phyloP scores from a whole-genome alignment of 1,140 invertebrate genomes.

The Chironomus tepperi region DNA sequence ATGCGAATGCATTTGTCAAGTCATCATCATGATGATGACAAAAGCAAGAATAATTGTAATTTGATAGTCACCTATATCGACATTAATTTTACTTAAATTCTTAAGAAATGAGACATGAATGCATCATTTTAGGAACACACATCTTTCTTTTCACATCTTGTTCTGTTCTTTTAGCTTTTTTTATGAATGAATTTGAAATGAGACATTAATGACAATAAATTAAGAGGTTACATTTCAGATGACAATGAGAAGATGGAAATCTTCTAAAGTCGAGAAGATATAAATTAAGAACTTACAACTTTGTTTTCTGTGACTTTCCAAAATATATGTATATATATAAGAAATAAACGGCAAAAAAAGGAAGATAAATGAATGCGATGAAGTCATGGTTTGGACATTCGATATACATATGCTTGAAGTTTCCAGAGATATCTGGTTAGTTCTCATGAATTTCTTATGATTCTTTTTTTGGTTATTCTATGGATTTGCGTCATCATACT shows the following conservation, averaged over 20 bases:
- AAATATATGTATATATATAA: too few species aligned
- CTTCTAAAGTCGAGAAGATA: neutral
- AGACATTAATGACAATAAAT: constrained; percentile 9
- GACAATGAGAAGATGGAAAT: neutral
- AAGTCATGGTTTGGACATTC: too few species aligned
- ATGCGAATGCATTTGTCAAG: constrained; percentile 15
- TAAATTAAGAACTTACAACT: neutral
- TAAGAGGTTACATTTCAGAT: neutral
- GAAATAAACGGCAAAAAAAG: too few species aligned
- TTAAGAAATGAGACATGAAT: neutral
- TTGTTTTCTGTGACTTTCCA: neutral
- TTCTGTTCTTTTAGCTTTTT: neutral
- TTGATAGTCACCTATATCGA: neutral
- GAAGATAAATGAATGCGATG: too few species aligned
- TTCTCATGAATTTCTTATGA: too few species aligned
- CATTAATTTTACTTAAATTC: neutral
- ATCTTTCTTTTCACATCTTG: neutral
- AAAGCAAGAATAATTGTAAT: neutral
- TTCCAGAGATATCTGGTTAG: too few species aligned
- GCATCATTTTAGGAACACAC: neutral
- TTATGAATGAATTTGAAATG: constrained; percentile 1
- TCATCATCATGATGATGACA: neutral
- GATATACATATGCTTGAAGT: too few species aligned
- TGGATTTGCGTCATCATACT: too few species aligned
- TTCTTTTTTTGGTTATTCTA: too few species aligned